Conservation (phyloP, 2,888 invertebrate genomes). For the Melieria omissa region DNA sequence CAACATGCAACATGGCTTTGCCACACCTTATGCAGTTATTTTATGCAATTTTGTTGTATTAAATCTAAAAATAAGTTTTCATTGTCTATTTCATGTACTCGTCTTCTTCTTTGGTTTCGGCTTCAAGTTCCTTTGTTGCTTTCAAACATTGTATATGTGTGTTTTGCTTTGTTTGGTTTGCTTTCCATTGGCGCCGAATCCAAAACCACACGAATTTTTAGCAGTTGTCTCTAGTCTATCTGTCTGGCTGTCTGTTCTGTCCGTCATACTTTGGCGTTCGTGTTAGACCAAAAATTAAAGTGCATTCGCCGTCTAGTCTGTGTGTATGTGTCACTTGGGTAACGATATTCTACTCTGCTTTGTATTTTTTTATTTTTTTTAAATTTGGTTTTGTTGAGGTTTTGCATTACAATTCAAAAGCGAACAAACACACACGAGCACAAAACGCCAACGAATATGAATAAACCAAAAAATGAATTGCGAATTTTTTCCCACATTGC, state of each 20-base stretch:
- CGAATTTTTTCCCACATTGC: conserved; percentile 60
- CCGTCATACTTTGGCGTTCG: not conserved
- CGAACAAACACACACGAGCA: conserved; percentile 7
- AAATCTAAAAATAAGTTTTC: no score
- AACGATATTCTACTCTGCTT: not conserved
- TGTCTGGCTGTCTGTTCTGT: not conserved
- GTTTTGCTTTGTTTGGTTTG: not conserved
- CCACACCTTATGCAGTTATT: conserved; percentile 54
- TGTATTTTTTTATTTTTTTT: not conserved
- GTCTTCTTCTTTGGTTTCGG: no score
- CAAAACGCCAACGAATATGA: conserved; percentile 4
- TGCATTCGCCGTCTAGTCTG: no score
- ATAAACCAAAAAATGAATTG: conserved; percentile 54
- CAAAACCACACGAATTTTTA: conserved; percentile 31
- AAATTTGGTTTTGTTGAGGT: conserved; percentile 43
- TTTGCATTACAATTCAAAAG: conserved; percentile 56
- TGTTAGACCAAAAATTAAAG: not conserved
- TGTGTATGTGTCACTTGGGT: no score
- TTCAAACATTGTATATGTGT: conserved; percentile 4
- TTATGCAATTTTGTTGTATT: conserved; percentile 35
- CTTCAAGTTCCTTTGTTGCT: no score
- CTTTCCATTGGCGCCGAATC: not conserved
- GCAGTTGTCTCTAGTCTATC: not conserved
- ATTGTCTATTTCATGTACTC: no score
- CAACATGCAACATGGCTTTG: conserved; percentile 30